These are phyloP conservation scores for Sphaerodactylus townsendi DNA, from an alignment of 2,113 vertebrate genomes.

Conservation along the genomic window DNA sequence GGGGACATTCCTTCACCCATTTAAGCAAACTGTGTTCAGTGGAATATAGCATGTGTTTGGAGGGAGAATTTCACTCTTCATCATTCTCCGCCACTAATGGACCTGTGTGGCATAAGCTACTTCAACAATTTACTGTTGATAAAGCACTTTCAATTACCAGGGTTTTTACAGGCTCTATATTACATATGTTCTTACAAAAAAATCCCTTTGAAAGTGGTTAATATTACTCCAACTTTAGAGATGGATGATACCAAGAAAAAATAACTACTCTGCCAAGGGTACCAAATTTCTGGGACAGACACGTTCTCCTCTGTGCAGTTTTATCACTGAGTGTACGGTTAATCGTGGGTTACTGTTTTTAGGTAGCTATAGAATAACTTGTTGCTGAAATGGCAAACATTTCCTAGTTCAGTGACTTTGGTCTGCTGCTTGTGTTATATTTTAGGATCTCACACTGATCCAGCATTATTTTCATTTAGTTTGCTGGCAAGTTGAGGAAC, in stretches of 20 bases:
- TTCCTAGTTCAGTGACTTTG: slow-evolving; percentile 54
- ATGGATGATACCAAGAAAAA: background rate
- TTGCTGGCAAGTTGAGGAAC: slow-evolving; percentile 77
- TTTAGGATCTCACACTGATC: slow-evolving; percentile 67
- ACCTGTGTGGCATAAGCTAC: background rate
- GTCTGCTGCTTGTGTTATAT: slow-evolving; percentile 58
- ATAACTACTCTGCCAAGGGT: background rate
- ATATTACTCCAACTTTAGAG: background rate
- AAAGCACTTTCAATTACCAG: background rate
- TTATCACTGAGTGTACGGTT: slow-evolving; percentile 27
- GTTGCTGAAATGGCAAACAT: slow-evolving; percentile 55
- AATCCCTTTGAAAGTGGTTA: background rate
- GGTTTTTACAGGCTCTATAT: background rate
- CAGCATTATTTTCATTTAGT: slow-evolving; percentile 74
- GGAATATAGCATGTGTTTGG: background rate
- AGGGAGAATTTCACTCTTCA: background rate
- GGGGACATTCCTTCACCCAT: background rate
- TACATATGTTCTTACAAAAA: background rate
- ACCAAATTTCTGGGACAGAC: background rate
- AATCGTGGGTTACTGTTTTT: slow-evolving; percentile 30
- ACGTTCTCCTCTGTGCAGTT: background rate
- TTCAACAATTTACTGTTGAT: background rate
- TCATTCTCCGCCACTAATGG: slow-evolving; percentile 3
- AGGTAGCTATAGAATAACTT: slow-evolving; percentile 53
- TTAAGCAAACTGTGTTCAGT: background rate